phyloP scores from a whole-genome alignment of 2,888 invertebrate genomes.

The Plutella xylostella region DNA sequence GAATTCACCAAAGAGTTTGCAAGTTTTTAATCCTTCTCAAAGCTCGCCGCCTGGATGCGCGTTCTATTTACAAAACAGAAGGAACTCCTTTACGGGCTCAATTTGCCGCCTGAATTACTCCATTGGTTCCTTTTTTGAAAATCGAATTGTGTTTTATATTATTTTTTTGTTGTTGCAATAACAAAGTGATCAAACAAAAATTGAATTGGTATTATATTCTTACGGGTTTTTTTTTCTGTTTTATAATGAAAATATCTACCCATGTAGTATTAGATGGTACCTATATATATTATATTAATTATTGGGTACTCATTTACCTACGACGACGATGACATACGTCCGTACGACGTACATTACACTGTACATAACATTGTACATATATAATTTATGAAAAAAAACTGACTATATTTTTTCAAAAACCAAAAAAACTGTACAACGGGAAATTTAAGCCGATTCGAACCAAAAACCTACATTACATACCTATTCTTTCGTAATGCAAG shows the following conservation, averaged over 20 bases:
- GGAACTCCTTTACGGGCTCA: conserved; percentile 62
- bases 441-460: not conserved
- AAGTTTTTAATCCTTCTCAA: conserved; percentile 49
- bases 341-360: too few species aligned
- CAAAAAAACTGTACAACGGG: not conserved
- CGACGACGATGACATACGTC: too few species aligned
- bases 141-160: conserved; percentile 39
- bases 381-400: too few species aligned
- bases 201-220: too few species aligned
- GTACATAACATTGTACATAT: too few species aligned
- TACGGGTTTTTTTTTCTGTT: too few species aligned
- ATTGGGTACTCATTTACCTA: too few species aligned
- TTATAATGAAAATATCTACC: too few species aligned
- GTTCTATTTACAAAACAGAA: conserved; percentile 64
- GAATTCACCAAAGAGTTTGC: too few species aligned
- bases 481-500: not conserved
- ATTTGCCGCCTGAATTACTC: conserved; percentile 61
- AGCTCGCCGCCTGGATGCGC: conserved; percentile 41
- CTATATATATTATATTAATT: too few species aligned
- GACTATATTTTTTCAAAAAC: not conserved
- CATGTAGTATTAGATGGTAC: too few species aligned
- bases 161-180: conserved; percentile 28
- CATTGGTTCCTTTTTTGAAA: conserved; percentile 35
- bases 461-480: not conserved
- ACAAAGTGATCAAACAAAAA: not conserved